Base-by-base conservation (phyloP, 2,888 invertebrate genomes). In the Tridacna crocea region DNA sequence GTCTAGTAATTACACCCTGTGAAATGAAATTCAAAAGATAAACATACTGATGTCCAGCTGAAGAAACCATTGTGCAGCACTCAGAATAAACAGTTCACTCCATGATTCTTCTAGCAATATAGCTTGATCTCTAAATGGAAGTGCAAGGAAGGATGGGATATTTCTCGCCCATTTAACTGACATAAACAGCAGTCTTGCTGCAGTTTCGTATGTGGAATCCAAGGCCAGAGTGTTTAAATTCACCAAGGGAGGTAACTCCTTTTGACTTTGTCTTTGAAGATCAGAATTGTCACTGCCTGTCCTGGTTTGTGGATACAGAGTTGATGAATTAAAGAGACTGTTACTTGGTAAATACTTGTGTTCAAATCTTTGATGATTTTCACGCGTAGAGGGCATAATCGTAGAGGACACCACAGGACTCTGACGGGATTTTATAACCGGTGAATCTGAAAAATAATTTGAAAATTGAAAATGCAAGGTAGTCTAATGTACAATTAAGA, bases 21-120 rank as follows among this genome's bases (percentile, higher is more conserved):
- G 36, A 36, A 36, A 36, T 36, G 36, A 55, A 55, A 55, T 19
- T 15, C 10, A 55, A 55, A 55, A n/a, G 17, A 61, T 19, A 10
- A 15, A 66, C 89, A 90, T 94, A 97, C 97, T 96, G 95, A 97
- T 96, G 87, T 97, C 97, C 55, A 97, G 96, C 24, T 96, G 96
- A 82, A 97, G 96, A 1, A 96, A 96, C 96, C 97, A 97, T 92
- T 98, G 97, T 0, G 97, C 97, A 13, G 97, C 97, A 48, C 97
- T 97, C 15, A 98, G 94, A 0, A 98, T 96, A 93, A 97, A 98
- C 8, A 98, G 94, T 93, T 98, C 97, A 90, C 96, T 96, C 98
- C 98, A 98, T 48, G 97, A 96, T 92, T 96, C 96, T 91, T 97
- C 96, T 75, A 98, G 94, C 60, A 98, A 95, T 74, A 96, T 95